Base-by-base conservation (phyloP, 2,113 vertebrate genomes). In the Gobiocypris rarus region DNA sequence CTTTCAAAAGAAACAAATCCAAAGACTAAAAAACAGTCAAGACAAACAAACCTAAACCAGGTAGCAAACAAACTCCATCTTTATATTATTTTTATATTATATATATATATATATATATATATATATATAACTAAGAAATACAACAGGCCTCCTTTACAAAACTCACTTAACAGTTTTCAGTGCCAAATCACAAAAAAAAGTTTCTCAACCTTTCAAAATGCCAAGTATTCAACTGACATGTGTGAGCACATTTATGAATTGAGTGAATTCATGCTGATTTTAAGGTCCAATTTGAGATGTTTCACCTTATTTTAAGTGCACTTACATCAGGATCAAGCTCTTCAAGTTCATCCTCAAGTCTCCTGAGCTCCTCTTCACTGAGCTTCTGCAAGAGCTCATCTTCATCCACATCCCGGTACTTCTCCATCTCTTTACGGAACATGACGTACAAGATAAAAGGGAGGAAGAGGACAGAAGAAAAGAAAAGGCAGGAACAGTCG, bases 271-370 rank as follows among this genome's bases (percentile, higher is more conserved):
- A 24, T 6, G 11, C 2, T 14, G 41, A n/a, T 73, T 11, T 48
- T 73, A 73, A 73, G n/a, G 41, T 26, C 17, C 6, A 78, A 24
- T 6, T 31, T 19, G 65, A 81, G 45, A 70, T 9, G 19, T 3
- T 54, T 22, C 17, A 54, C 52, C 52, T 9, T 28, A 50, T 17
- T 17, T 85, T 24, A 67, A 83, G 34, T 77, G 77, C 81, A 95
- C 97, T 96, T 89, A 99, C 98, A 78, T 99, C 97, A 77, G 98
- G 98, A 90, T 99, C 98, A 84, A 99, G 93, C 90, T 99, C 98
- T 86, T 98, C 95, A 87, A 99, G 91, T 75, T 99, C 98, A 83
- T 97, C 95, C 88, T 99, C 97, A 85, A 99, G 91, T 56, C 96
- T 95, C 87, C 92, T 93, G 78, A 99, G 94, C 87, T 99, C 98